Conservation (phyloP, 2,113 vertebrate species). For the Heliornis fulica region DNA sequence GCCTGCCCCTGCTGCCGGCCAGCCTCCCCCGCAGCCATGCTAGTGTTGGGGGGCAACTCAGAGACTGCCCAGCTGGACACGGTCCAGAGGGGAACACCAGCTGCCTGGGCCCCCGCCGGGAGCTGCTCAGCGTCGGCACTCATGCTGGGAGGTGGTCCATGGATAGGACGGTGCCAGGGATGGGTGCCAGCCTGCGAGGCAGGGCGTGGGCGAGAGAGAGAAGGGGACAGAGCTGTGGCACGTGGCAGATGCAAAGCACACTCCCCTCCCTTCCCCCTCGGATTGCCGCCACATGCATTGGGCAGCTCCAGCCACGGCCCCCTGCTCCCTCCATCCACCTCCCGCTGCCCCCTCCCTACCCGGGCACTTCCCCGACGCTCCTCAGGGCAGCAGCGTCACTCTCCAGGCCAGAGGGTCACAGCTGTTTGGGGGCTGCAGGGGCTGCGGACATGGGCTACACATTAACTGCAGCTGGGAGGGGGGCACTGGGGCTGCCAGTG, state of each 20-base stretch:
- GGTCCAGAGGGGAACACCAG: neutral
- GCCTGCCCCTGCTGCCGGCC: neutral
- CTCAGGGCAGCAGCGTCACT: too few species aligned
- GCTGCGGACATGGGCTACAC: rapidly evolving
- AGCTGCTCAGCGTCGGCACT: neutral
- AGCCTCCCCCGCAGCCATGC: neutral
- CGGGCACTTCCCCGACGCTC: neutral
- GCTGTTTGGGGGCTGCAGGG: neutral
- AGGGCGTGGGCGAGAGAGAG: neutral
- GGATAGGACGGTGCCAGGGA: rapidly evolving
- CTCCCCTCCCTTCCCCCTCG: neutral
- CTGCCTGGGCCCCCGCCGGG: neutral
- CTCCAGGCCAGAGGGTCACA: neutral
- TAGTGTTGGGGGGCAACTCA: slow-evolving; percentile 13
- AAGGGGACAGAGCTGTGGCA: neutral
- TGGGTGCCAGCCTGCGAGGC: neutral
- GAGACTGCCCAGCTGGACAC: neutral
- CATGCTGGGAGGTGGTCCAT: slow-evolving; percentile 59
- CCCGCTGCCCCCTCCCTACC: neutral
- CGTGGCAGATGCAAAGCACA: rapidly evolving
- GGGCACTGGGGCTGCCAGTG: neutral
- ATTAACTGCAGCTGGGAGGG: rapidly evolving
- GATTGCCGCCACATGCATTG: rapidly evolving
- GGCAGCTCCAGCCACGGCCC: rapidly evolving
- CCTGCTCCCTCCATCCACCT: rapidly evolving